Conservation (phyloP, 1,140 invertebrate species). For the Anthonomus grandis region DNA sequence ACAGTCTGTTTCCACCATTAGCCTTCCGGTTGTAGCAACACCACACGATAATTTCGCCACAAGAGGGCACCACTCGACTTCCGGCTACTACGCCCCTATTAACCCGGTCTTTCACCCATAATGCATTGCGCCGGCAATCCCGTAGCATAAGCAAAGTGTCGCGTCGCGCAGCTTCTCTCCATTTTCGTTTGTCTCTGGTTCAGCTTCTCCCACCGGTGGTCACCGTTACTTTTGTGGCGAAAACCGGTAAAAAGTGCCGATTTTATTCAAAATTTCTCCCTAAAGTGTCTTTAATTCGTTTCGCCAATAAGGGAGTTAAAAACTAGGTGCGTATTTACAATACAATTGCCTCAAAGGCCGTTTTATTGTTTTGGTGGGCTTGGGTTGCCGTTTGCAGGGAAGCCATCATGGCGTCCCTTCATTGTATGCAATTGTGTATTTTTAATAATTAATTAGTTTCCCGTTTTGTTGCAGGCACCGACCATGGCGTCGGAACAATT, state of each 20-base stretch:
- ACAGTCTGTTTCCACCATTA: no score
- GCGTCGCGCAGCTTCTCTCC: not conserved
- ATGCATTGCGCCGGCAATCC: not conserved
- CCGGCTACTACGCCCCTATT: constrained; percentile 8
- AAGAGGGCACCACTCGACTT: constrained; percentile 11
- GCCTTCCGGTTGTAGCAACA: not conserved
- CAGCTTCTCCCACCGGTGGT: not conserved
- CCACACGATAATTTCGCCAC: not conserved
- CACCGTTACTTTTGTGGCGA: not conserved
- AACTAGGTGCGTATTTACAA: constrained; percentile 17
- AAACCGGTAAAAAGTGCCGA: not conserved
- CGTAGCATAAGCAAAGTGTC: no score
- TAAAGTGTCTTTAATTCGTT: not conserved
- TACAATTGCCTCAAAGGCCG: not conserved
- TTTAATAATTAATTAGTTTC: not conserved
- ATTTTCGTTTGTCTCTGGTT: no score
- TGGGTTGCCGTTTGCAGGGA: not conserved
- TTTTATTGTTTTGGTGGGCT: not conserved
- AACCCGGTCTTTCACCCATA: constrained; percentile 12
- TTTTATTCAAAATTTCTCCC: not conserved
- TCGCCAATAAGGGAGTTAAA: constrained; percentile 7
- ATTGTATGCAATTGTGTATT: not conserved
- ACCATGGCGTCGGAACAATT: constrained; percentile 55
- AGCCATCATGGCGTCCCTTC: constrained; percentile 34
- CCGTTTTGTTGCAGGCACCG: constrained; percentile 27